Evolutionary conservation across 2,113 vertebrate genomes (phyloP).

Genomic region (Laticauda colubrina): DNA sequence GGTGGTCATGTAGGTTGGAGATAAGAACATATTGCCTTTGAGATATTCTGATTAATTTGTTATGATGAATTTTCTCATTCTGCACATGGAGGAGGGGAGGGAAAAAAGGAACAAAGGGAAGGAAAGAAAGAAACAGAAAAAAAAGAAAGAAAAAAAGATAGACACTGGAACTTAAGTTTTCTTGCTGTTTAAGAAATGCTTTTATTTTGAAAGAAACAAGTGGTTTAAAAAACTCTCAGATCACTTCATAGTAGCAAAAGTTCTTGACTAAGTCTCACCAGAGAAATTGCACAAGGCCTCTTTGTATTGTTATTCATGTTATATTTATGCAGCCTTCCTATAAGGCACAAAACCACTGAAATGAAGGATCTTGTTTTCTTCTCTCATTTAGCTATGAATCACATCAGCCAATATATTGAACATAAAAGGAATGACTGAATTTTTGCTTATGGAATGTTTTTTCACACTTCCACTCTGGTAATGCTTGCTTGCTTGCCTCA

Average conservation of each 20-base stretch:
- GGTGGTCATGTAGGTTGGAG: too few relatives aligned
- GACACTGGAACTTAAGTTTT: neutral
- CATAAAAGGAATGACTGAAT: neutral
- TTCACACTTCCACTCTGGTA: neutral
- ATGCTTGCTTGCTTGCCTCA: slow-evolving; percentile 3
- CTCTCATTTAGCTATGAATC: neutral
- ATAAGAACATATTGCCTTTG: too few relatives aligned
- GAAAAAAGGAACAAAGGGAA: too few relatives aligned
- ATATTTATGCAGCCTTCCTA: neutral
- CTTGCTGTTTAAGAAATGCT: neutral
- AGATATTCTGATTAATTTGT: too few relatives aligned
- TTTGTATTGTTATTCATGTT: neutral
- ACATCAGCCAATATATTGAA: slow-evolving; percentile 14
- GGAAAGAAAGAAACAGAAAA: too few relatives aligned
- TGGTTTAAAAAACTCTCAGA: neutral
- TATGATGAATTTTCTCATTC: too few relatives aligned
- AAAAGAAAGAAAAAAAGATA: neutral
- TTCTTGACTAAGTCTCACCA: neutral
- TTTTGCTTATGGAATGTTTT: slow-evolving; percentile 1
- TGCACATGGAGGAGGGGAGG: too few relatives aligned
- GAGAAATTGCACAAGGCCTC: neutral
- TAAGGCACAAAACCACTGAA: neutral
- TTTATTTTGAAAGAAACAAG: neutral
- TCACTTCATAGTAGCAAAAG: neutral
- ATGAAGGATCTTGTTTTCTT: neutral